These are phyloP conservation scores for Propithecus perrieri DNA, from an alignment of 2,797 vertebrate species.

Conservation along the genomic window DNA sequence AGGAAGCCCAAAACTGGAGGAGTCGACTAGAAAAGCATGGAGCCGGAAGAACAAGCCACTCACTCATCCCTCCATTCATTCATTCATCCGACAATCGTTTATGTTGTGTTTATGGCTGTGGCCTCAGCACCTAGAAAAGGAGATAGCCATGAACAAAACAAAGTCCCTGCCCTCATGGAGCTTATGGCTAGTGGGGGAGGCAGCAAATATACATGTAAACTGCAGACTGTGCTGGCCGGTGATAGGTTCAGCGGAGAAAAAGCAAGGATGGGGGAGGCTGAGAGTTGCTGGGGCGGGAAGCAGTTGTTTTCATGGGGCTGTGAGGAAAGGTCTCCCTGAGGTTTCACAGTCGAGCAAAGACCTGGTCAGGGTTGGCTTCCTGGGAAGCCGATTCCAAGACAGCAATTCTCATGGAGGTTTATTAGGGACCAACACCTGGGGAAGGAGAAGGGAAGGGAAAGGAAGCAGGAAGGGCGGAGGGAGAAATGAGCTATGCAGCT, in stretches of 20 bases:
- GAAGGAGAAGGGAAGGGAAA: too few species aligned
- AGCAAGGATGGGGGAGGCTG: neutral
- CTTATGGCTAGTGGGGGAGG: neutral
- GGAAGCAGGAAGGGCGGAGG: neutral
- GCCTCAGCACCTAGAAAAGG: neutral
- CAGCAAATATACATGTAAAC: neutral
- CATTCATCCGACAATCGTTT: neutral
- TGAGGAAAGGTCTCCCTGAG: neutral
- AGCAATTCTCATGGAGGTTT: neutral
- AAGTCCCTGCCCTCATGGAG: neutral
- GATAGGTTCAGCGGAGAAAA: neutral
- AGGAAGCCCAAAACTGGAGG: neutral
- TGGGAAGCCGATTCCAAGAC: neutral
- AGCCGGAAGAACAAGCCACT: neutral
- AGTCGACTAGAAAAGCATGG: neutral
- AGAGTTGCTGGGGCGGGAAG: neutral
- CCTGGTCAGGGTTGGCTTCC: neutral
- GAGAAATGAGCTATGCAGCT: neutral
- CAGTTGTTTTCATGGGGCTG: neutral
- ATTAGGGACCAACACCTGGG: neutral
- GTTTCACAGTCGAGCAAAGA: neutral
- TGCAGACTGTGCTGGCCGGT: neutral
- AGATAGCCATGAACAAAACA: neutral
- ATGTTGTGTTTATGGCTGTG: neutral
- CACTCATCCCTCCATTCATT: too few species aligned